These are phyloP conservation scores for Potamarius usumacintae DNA, from an alignment of 2,113 vertebrate genomes.

Conservation along the genomic window DNA sequence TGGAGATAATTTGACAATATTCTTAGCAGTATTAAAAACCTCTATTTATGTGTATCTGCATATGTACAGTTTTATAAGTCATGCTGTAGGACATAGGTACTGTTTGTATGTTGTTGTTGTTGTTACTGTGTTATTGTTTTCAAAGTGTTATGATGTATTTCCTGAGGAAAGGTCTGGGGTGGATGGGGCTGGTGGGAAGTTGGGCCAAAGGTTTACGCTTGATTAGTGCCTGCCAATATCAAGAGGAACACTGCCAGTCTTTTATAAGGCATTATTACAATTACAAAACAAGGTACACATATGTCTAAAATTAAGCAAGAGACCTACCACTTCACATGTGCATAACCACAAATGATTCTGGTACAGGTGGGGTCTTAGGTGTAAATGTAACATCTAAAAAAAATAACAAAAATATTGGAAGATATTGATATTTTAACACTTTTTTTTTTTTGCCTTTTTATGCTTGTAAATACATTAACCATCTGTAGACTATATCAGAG, in stretches of 20 bases:
- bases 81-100: slow-evolving; percentile 65
- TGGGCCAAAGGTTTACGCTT: slow-evolving; percentile 88
- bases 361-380: slow-evolving; percentile 13
- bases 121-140: slow-evolving; percentile 56
- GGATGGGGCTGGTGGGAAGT: slow-evolving; percentile 27
- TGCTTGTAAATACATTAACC: slow-evolving; percentile 89
- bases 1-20: slow-evolving; percentile 49
- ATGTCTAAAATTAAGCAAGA: slow-evolving; percentile 67
- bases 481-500: slow-evolving; percentile 79
- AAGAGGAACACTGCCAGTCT: slow-evolving; percentile 79
- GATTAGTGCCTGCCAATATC: slow-evolving; percentile 80
- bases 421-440: slow-evolving; percentile 62
- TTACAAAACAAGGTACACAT: slow-evolving; percentile 54
- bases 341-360: slow-evolving; percentile 47
- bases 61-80: slow-evolving; percentile 64
- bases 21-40: slow-evolving; percentile 71
- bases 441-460: slow-evolving; percentile 60
- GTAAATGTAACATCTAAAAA: slow-evolving; percentile 38
- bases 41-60: slow-evolving; percentile 52
- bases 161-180: slow-evolving; percentile 31
- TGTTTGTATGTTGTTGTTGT: slow-evolving; percentile 58
- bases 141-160: slow-evolving; percentile 52
- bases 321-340: slow-evolving; percentile 73
- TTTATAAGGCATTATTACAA: slow-evolving; percentile 71
- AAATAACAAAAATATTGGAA: slow-evolving; percentile 69